These are phyloP conservation scores for Calameuta pallipes DNA, from an alignment of 2,888 invertebrate genomes.

Conservation along the genomic window DNA sequence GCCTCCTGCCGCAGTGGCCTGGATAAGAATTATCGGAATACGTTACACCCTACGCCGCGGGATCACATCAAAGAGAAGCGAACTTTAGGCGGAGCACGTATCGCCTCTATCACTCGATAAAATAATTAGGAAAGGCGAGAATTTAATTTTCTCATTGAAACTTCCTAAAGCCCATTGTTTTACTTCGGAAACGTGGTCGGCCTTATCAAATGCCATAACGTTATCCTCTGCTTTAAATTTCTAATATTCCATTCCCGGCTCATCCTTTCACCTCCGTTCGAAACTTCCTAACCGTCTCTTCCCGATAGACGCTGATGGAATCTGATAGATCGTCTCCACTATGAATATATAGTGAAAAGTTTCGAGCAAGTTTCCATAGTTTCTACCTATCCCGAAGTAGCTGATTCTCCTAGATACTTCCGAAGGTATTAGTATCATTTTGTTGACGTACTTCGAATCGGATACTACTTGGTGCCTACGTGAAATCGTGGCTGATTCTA, in stretches of 20 bases:
- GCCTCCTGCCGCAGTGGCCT: neutral
- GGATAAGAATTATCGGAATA: neutral
- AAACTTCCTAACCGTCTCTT: neutral
- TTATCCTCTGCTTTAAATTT: neutral
- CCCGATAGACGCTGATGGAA: neutral
- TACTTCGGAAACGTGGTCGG: neutral
- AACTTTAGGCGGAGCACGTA: neutral
- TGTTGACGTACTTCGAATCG: neutral
- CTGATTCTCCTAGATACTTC: neutral
- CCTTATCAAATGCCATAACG: neutral
- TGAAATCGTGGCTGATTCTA: neutral
- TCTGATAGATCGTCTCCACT: neutral
- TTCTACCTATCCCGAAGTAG: neutral
- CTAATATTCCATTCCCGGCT: neutral
- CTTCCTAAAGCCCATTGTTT: neutral
- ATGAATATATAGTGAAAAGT: neutral
- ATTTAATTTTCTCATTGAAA: slow-evolving; percentile 12
- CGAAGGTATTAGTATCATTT: neutral
- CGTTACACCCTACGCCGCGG: neutral
- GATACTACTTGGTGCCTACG: neutral
- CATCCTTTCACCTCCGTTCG: neutral
- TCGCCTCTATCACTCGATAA: slow-evolving; percentile 14
- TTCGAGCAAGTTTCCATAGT: neutral
- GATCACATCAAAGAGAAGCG: neutral
- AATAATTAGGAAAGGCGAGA: slow-evolving; percentile 21